Percentiles rank a stretch among this genome's conserved stretches.
Conservation (phyloP, 2,888 invertebrate genomes). For the Napeogenes sylphis region DNA sequence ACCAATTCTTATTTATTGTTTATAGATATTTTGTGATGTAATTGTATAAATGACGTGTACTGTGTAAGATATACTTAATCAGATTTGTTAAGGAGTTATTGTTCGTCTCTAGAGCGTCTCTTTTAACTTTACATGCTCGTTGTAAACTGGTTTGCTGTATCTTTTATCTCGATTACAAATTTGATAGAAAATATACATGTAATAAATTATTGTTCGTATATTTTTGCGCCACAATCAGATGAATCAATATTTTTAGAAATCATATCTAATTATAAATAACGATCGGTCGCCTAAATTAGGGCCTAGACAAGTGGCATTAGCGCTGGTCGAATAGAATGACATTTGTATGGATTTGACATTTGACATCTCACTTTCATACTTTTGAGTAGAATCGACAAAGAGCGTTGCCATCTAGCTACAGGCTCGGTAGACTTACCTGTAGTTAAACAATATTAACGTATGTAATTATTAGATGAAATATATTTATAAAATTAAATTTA, state of each 20-base stretch:
- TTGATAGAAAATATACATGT: conserved; percentile 3
- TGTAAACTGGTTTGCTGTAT: not conserved
- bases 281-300: not conserved
- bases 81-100: not conserved
- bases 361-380: too few relatives aligned
- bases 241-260: conserved; percentile 5
- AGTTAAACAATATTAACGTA: not conserved
- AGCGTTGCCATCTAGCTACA: too few relatives aligned
- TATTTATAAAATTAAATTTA: conserved; percentile 1
- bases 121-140: not conserved
- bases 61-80: not conserved
- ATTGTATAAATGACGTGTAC: conserved; percentile 9
- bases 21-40: conserved; percentile 16
- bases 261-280: not conserved
- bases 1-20: conserved; percentile 26
- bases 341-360: too few relatives aligned
- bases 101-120: not conserved
- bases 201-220: not conserved
- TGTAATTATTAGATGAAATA: not conserved
- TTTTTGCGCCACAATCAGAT: too few relatives aligned
- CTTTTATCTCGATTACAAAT: not conserved
- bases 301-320: too few relatives aligned
- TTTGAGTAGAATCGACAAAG: too few relatives aligned
- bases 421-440: not conserved
- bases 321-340: too few relatives aligned